A percentile compares a stretch with the other conserved stretches of the same genome.
These are phyloP conservation scores for Pseudochromis fuscus DNA, from an alignment of 2,797 vertebrate species.

Conservation along the genomic window DNA sequence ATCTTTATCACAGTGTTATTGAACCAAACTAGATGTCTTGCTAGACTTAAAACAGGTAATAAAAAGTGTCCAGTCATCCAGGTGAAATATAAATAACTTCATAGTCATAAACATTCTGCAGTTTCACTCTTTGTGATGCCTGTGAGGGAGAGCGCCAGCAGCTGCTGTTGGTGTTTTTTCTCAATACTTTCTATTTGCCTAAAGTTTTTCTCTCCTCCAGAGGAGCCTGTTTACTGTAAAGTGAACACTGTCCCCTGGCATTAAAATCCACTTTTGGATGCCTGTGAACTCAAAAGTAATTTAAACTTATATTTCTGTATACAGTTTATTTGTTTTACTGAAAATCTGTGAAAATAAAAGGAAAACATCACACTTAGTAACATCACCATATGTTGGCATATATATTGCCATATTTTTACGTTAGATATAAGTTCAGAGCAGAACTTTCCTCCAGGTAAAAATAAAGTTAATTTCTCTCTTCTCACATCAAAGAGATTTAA, in stretches of 20 bases:
- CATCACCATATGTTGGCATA: neutral
- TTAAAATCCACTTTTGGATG: conserved; percentile 2
- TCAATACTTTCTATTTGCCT: neutral
- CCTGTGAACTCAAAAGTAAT: conserved; percentile 24
- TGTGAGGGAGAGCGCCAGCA: conserved; percentile 2
- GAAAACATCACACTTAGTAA: neutral
- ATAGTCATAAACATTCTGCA: neutral
- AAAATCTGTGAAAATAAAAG: neutral
- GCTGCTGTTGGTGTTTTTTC: conserved; percentile 17
- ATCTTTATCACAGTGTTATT: too few relatives aligned
- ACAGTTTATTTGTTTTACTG: neutral
- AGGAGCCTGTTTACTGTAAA: conserved; percentile 15
- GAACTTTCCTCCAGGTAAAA: too few relatives aligned
- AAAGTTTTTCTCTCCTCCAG: conserved; percentile 4
- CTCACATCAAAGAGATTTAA: too few relatives aligned
- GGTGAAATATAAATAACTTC: neutral
- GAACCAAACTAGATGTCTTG: too few relatives aligned
- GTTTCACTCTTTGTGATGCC: neutral
- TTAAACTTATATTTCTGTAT: neutral
- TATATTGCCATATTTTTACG: too few relatives aligned
- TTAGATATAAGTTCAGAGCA: too few relatives aligned
- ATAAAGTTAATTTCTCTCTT: too few relatives aligned
- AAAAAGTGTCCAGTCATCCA: neutral
- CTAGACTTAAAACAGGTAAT: too few relatives aligned
- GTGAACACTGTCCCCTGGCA: conserved; percentile 14